phyloP scores from a whole-genome alignment of 2,113 vertebrate species.

The Aleadryas rufinucha region DNA sequence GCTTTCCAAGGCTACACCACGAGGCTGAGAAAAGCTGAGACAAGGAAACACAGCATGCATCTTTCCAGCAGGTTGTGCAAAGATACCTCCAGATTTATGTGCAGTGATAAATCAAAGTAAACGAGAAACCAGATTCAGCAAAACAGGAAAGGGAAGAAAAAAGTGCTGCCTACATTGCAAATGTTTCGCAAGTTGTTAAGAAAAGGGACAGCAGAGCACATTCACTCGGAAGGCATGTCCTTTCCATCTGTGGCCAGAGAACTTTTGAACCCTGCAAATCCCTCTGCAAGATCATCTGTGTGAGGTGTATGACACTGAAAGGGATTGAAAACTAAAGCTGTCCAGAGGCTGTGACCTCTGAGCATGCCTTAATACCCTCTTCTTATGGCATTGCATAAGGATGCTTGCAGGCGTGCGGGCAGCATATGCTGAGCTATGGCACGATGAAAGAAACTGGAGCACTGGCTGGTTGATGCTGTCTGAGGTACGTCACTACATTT shows the following conservation, averaged over 20 bases:
- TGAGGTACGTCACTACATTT: neutral
- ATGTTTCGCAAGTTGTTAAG: neutral
- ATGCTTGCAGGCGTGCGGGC: rapidly evolving
- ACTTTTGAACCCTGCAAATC: conserved; percentile 33
- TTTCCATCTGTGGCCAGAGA: conserved; percentile 14
- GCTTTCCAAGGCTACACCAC: neutral
- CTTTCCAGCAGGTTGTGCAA: neutral
- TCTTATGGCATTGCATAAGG: conserved; percentile 38
- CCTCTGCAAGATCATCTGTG: conserved; percentile 5
- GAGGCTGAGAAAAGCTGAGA: neutral
- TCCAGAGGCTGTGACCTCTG: conserved; percentile 16
- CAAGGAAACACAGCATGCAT: neutral
- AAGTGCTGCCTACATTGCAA: neutral
- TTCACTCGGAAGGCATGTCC: neutral
- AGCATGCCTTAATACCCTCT: conserved; percentile 31
- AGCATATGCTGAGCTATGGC: neutral
- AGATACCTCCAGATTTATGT: neutral
- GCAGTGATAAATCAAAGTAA: neutral
- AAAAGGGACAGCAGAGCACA: neutral
- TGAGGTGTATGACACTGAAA: neutral
- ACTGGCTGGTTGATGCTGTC: neutral
- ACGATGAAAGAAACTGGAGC: neutral
- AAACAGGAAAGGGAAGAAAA: neutral
- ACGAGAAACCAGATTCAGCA: conserved; percentile 8
- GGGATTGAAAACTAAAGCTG: conserved; percentile 54